Conservation (phyloP, 2,113 vertebrate genomes). For the Phyllostomus hastatus region DNA sequence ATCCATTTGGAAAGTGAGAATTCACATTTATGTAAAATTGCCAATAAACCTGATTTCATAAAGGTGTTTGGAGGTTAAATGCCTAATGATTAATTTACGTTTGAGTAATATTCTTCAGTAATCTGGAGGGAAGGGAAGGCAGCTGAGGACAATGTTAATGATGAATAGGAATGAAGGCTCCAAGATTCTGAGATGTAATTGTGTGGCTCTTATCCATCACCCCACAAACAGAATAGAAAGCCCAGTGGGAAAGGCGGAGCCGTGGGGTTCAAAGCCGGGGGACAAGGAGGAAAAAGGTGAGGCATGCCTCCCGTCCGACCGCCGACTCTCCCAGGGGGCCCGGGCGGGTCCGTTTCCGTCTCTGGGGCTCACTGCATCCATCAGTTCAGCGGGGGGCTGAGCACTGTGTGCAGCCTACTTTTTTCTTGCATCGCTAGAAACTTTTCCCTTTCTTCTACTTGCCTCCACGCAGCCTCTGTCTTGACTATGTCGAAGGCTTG, state of each 20-base stretch:
- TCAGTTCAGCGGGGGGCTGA: neutral
- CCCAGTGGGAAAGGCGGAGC: neutral
- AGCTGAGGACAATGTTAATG: neutral
- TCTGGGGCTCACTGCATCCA: neutral
- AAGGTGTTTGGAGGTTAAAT: conserved; percentile 60
- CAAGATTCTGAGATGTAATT: conserved; percentile 16
- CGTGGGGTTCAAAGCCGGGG: neutral
- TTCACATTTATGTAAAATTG: conserved; percentile 50
- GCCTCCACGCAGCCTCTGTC: neutral
- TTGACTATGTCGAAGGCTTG: neutral
- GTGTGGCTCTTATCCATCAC: neutral
- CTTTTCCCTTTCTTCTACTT: neutral
- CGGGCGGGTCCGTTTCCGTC: neutral
- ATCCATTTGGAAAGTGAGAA: conserved; percentile 61
- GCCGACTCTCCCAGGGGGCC: neutral
- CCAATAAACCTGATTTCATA: conserved; percentile 41
- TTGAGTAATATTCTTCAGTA: conserved; percentile 54
- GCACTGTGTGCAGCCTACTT: neutral
- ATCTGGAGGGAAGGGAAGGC: conserved; percentile 31
- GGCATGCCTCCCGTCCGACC: too few relatives aligned
- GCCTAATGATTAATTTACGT: conserved; percentile 59
- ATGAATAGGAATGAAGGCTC: conserved; percentile 37
- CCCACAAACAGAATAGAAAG: conserved; percentile 2
- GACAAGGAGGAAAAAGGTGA: neutral
- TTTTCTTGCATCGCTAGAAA: neutral